These are phyloP conservation scores for Spermophilus dauricus DNA, from an alignment of 2,113 vertebrate species.

Conservation along the genomic window DNA sequence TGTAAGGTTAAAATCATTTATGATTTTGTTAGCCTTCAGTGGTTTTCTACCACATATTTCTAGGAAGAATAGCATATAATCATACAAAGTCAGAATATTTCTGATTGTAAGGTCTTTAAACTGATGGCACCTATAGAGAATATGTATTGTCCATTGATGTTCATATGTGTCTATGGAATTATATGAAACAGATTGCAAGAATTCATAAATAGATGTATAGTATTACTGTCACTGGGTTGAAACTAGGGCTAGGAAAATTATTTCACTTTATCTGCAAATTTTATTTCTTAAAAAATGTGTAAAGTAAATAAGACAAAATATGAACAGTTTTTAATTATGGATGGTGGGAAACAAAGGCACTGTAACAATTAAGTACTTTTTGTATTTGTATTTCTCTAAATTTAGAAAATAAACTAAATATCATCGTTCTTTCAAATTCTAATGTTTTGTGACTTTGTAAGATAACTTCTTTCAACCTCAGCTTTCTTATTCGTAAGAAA, in stretches of 20 bases:
- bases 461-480: background rate
- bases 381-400: background rate
- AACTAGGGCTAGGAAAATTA: background rate
- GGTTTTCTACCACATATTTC: background rate
- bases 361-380: background rate
- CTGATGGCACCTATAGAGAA: background rate
- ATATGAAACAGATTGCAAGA: background rate
- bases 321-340: background rate
- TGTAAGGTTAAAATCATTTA: background rate
- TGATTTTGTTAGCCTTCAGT: background rate
- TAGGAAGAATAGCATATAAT: background rate
- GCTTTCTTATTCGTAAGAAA: constrained; percentile 28
- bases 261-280: background rate
- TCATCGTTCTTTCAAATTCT: background rate
- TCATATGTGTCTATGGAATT: background rate
- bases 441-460: background rate
- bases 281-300: constrained; percentile 32
- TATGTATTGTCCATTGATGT: background rate
- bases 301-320: background rate
- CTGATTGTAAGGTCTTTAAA: background rate
- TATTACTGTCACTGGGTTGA: background rate
- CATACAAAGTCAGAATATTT: background rate
- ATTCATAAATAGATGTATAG: background rate
- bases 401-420: background rate
- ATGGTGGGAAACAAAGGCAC: background rate